These are phyloP conservation scores for Acanthochromis polyacanthus DNA, from an alignment of 2,113 vertebrate species.

Conservation along the genomic window DNA sequence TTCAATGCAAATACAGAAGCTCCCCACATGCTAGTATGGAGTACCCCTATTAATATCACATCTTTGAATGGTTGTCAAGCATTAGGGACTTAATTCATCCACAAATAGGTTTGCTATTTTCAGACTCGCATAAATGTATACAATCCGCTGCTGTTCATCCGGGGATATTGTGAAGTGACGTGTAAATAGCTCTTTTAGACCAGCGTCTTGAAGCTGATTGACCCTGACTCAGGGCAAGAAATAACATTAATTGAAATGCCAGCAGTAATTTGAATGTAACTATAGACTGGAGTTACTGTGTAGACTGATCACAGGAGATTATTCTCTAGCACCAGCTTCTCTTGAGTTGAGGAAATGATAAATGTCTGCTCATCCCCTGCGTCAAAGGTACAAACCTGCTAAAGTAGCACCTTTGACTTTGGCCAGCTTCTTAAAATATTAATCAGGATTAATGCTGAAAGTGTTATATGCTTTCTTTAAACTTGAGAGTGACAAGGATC, in stretches of 20 bases:
- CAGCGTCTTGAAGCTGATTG: too few species aligned
- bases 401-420: conserved; percentile 25
- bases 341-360: background rate
- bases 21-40: background rate
- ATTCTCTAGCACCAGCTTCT: background rate
- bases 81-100: too few species aligned
- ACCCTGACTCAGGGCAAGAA: too few species aligned
- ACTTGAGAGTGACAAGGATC: conserved; percentile 28
- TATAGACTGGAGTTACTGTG: background rate
- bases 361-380: background rate
- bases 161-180: too few species aligned
- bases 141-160: too few species aligned
- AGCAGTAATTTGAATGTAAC: too few species aligned
- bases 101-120: too few species aligned
- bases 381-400: background rate
- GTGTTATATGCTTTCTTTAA: conserved; percentile 36
- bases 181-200: too few species aligned
- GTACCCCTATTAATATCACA: background rate
- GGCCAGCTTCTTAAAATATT: conserved; percentile 31
- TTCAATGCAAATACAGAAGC: background rate
- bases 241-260: too few species aligned
- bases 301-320: background rate
- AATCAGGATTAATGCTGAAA: conserved; percentile 36
- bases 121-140: too few species aligned
- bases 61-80: too few species aligned